A percentile compares a stretch with the other conserved stretches of the same genome.
These are phyloP conservation scores for Phthorimaea operculella DNA, from an alignment of 1,140 invertebrate genomes.

Conservation along the genomic window DNA sequence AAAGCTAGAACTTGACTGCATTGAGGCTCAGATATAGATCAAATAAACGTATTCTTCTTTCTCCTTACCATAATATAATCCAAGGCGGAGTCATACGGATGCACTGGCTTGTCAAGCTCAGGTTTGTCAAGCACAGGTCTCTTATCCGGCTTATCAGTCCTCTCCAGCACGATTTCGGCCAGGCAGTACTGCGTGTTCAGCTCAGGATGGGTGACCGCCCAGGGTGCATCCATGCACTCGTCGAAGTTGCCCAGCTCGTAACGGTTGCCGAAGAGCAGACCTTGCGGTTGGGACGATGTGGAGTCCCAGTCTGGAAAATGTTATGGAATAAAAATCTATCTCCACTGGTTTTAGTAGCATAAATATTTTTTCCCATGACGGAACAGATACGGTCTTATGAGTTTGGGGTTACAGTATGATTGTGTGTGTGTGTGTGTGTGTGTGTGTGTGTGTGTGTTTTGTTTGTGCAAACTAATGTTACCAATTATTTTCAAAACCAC, in stretches of 20 bases:
- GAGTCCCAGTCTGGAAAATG: slow-evolving; percentile 70
- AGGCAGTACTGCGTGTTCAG: slow-evolving; percentile 69
- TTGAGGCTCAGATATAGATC: too few relatives aligned
- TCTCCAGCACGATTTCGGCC: slow-evolving; percentile 53
- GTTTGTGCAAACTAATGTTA: too few relatives aligned
- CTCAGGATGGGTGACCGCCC: slow-evolving; percentile 51
- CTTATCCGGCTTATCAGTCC: slow-evolving; percentile 37
- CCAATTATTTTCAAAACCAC: too few relatives aligned
- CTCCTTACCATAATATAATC: slow-evolving; percentile 70
- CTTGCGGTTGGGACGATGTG: slow-evolving; percentile 69
- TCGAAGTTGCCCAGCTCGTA: slow-evolving; percentile 74
- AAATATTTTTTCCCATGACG: too few relatives aligned
- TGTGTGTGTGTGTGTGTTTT: too few relatives aligned
- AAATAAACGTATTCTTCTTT: too few relatives aligned
- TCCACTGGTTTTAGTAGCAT: not conserved
- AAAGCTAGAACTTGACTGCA: too few relatives aligned
- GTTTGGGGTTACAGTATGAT: too few relatives aligned
- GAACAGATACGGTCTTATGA: too few relatives aligned
- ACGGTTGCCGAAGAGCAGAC: slow-evolving; percentile 67
- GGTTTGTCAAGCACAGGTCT: slow-evolving; percentile 23
- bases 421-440: too few relatives aligned
- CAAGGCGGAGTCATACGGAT: slow-evolving; percentile 62
- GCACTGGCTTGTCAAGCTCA: slow-evolving; percentile 42
- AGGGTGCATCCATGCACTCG: slow-evolving; percentile 66
- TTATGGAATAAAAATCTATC: not conserved